These are phyloP conservation scores for Anarrhichthys ocellatus DNA, from an alignment of 2,113 vertebrate genomes.

Conservation along the genomic window DNA sequence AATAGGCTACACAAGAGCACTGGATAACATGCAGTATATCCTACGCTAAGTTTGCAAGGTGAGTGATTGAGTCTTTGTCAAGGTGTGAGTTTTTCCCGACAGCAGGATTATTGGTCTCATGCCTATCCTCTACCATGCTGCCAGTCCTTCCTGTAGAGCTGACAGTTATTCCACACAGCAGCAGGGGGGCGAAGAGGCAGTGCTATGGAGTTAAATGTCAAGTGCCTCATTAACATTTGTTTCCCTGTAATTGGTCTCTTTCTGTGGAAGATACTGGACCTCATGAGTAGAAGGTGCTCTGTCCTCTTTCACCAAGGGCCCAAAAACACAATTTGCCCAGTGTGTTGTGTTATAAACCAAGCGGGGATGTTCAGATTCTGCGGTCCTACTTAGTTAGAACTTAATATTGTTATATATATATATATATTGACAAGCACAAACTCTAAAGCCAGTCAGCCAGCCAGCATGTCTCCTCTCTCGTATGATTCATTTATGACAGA, in stretches of 20 bases:
- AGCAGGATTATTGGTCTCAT: conserved; percentile 14
- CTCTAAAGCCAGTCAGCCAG: not conserved
- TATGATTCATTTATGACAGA: conserved; percentile 26
- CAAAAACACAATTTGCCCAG: not conserved
- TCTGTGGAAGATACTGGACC: conserved; percentile 28
- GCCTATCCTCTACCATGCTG: conserved; percentile 27
- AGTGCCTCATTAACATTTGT: conserved; percentile 82
- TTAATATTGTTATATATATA: not conserved
- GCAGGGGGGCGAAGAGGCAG: conserved; percentile 70
- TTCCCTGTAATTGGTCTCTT: conserved; percentile 63
- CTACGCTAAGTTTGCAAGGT: not conserved
- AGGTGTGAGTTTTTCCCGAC: conserved; percentile 13
- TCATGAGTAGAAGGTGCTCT: conserved; percentile 22
- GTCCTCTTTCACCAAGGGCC: conserved; percentile 14
- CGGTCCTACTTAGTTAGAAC: too few species aligned
- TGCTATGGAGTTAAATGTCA: conserved; percentile 81
- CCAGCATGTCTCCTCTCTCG: conserved; percentile 8
- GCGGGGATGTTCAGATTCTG: not conserved
- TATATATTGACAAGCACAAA: not conserved
- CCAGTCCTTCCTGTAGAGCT: conserved; percentile 40
- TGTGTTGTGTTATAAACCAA: conserved; percentile 3
- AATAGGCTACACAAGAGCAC: not conserved
- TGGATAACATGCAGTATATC: not conserved
- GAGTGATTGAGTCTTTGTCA: conserved; percentile 6
- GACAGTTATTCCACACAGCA: conserved; percentile 63